Evolutionary conservation across 1,140 invertebrate species (phyloP).

Genomic region (Maconellicoccus hirsutus): DNA sequence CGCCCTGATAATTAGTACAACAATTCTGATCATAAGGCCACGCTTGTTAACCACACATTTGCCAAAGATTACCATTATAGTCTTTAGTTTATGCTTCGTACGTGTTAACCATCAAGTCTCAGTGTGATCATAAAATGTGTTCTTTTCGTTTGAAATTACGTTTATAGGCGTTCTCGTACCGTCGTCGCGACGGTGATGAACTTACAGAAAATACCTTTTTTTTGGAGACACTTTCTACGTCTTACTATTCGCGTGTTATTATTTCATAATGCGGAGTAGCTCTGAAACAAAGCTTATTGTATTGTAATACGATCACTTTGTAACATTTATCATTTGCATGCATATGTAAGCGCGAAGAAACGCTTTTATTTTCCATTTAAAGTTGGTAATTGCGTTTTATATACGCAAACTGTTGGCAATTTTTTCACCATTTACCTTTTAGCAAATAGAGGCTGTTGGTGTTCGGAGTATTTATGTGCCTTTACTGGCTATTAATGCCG

Average conservation of each 20-base stretch:
- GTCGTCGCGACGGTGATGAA: too few relatives aligned
- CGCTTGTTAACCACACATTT: background rate
- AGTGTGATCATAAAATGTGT: background rate
- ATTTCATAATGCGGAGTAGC: too few relatives aligned
- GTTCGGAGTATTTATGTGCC: background rate
- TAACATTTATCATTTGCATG: too few relatives aligned
- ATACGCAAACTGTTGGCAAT: background rate
- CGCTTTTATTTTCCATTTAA: background rate
- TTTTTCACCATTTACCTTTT: background rate
- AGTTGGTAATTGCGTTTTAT: background rate
- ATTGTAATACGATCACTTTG: background rate
- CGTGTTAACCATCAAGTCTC: background rate
- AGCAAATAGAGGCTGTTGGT: background rate
- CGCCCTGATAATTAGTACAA: background rate
- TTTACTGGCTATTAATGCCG: background rate
- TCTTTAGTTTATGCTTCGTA: background rate
- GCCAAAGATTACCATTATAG: background rate
- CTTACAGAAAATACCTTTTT: too few relatives aligned
- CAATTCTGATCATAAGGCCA: background rate
- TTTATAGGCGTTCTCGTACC: too few relatives aligned
- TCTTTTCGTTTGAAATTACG: background rate
- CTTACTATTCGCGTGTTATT: too few relatives aligned
- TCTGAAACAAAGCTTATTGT: background rate
- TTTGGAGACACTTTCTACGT: too few relatives aligned
- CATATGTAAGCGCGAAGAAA: too few relatives aligned